These are phyloP conservation scores for Bolinopsis microptera DNA, from an alignment of 37 sponge, comb jelly and placozoan genomes.

Conservation along the genomic window DNA sequence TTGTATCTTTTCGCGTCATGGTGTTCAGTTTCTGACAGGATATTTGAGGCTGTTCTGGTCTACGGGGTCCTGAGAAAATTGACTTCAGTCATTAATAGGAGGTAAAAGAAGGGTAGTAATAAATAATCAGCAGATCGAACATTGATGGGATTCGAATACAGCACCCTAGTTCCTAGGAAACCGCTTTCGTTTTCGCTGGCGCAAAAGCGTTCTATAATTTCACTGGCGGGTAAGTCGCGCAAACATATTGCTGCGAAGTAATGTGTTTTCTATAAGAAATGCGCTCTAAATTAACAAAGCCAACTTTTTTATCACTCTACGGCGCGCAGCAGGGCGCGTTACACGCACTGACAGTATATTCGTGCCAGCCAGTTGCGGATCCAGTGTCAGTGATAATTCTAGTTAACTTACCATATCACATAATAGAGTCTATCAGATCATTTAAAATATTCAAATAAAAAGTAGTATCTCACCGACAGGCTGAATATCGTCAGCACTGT, in stretches of 20 bases:
- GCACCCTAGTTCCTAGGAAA: neutral
- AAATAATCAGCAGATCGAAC: too few species aligned
- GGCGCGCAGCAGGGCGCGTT: too few species aligned
- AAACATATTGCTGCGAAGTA: neutral
- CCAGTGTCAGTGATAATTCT: neutral
- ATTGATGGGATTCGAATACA: neutral
- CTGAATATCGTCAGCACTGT: neutral
- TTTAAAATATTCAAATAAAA: neutral
- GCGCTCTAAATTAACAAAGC: neutral
- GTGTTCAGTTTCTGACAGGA: neutral
- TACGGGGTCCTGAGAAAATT: neutral
- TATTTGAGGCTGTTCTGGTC: neutral
- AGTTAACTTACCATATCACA: neutral
- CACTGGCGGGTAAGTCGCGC: constrained; percentile 34
- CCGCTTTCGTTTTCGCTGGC: constrained; percentile 38
- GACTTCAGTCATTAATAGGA: neutral
- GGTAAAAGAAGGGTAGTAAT: too few species aligned
- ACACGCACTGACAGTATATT: neutral
- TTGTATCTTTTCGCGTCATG: neutral
- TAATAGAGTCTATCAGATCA: neutral
- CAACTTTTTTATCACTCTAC: neutral
- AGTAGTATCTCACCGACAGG: neutral
- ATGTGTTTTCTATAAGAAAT: neutral
- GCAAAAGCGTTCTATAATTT: neutral
- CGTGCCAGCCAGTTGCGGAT: neutral